A percentile compares a stretch with the other conserved stretches of the same genome.
Evolutionary conservation across 2,797 vertebrate species (phyloP).

Genomic region (Erpetoichthys calabaricus): DNA sequence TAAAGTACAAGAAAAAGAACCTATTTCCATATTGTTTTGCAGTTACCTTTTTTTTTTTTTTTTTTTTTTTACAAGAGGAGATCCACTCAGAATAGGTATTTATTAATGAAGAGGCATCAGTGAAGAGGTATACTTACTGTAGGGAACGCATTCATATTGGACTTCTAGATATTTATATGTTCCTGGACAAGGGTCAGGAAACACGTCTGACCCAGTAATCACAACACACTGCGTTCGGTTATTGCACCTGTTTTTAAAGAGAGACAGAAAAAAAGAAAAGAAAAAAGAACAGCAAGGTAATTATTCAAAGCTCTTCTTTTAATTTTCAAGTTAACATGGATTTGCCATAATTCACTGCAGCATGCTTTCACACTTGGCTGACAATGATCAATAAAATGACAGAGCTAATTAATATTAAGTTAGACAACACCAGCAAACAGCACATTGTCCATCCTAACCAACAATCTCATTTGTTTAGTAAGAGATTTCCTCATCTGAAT

Average conservation of each 20-base stretch:
- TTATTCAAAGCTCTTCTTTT: slow-evolving; percentile 30
- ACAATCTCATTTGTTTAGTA: too few relatives aligned
- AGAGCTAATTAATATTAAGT: slow-evolving; percentile 21
- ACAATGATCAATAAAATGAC: slow-evolving; percentile 18
- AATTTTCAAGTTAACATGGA: slow-evolving; percentile 22
- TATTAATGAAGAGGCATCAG: slow-evolving; percentile 31
- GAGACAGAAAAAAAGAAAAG: not conserved
- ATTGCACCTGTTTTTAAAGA: slow-evolving; percentile 73
- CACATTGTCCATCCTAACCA: not conserved
- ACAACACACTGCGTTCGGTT: slow-evolving; percentile 97
- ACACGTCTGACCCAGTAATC: slow-evolving; percentile 95
- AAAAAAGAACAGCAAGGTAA: slow-evolving; percentile 29
- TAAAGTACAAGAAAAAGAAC: too few relatives aligned
- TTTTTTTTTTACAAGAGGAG: too few relatives aligned
- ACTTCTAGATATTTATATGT: slow-evolving; percentile 99
- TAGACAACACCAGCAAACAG: slow-evolving; percentile 18
- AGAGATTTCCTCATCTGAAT: too few relatives aligned
- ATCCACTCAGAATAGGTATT: too few relatives aligned
- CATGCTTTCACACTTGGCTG: slow-evolving; percentile 19
- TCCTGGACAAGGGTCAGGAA: slow-evolving; percentile 96
- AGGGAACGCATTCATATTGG: slow-evolving; percentile 99
- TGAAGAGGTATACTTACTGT: slow-evolving; percentile 84
- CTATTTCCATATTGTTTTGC: too few relatives aligned
- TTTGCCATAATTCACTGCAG: slow-evolving; percentile 12
- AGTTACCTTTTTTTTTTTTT: too few relatives aligned